phyloP scores from a whole-genome alignment of 2,888 invertebrate species.

The Argyra leucocephala region DNA sequence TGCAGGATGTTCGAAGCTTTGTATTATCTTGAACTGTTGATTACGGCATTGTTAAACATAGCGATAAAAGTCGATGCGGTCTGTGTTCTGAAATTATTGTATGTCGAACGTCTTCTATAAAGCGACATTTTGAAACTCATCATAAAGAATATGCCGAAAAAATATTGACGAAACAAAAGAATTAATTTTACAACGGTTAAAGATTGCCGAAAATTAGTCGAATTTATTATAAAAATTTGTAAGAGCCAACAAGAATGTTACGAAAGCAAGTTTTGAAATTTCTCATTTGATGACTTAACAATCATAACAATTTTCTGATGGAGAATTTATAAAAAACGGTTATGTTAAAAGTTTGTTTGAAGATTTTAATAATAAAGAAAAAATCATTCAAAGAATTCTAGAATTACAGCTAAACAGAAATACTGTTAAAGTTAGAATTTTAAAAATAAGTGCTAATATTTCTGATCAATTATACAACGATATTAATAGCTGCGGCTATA shows the following conservation, averaged over 20 bases:
- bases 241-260: background rate
- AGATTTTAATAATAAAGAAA: constrained; percentile 8
- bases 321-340: background rate
- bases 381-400: constrained; percentile 7
- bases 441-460: constrained; percentile 7
- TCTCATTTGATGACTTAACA: background rate
- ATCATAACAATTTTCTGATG: constrained; percentile 7
- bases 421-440: constrained; percentile 8
- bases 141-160: too few relatives aligned
- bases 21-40: too few relatives aligned
- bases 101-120: too few relatives aligned
- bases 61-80: too few relatives aligned
- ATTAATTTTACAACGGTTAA: background rate
- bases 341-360: background rate
- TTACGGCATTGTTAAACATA: too few relatives aligned
- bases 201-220: background rate
- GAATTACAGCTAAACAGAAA: background rate
- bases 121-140: too few relatives aligned
- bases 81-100: too few relatives aligned
- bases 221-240: background rate
- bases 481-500: background rate
- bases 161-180: too few relatives aligned
- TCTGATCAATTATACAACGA: background rate
- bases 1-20: too few relatives aligned
- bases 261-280: constrained; percentile 8